Evolutionary conservation across 1,140 invertebrate genomes (phyloP), one percentile per base, ranked within the genome.

Genomic region (Sarcophaga bullata): DNA sequence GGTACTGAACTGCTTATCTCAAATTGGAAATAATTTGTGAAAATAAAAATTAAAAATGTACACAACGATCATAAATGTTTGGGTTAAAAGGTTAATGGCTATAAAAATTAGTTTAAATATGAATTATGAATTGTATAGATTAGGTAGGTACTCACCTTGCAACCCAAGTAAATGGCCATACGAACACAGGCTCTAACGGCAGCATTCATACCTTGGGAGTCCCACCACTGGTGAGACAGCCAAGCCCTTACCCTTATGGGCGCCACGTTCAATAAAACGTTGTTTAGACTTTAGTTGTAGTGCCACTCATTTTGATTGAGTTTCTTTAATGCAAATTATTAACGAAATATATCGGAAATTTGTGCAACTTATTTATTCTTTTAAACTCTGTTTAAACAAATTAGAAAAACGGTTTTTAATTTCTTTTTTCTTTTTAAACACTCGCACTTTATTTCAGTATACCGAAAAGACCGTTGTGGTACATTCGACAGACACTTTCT

Each of bases 151-250:
- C 85, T 89, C 73, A 89, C 88, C 88, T 89, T 89, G 85, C 88
- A 89, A 85, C 88, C 88, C 84, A 89, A 84, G 80, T 89, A 89
- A 85, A 99, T 95, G 75, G 97, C 98, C 96, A 99, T 99, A 85
- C 99, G 93, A 8, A 99, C 98, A 8, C 98, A 97, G 80, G 98
- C 98, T 84, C 99, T 93, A 7, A 99, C 97, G 83, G 98, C 98
- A 75, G 98, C 96, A 94, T 99, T 99, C 99, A 99, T 99, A 84
- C 99, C 98, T 95, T 95, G 98, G n/a, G 97, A 98, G 92, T 99
- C 97, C 97, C 97, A 87, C 97, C 97, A 89, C 96, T 97, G 48
- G 97, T 98, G 87, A 98, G 25, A 99, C 96, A 11, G 96, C 97
- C 80, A 98, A 93, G 6, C 96, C 95, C 91, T 97, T 97, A 78